phyloP scores from a whole-genome alignment of 2,797 vertebrate genomes.

The Jordanella pulchra region DNA sequence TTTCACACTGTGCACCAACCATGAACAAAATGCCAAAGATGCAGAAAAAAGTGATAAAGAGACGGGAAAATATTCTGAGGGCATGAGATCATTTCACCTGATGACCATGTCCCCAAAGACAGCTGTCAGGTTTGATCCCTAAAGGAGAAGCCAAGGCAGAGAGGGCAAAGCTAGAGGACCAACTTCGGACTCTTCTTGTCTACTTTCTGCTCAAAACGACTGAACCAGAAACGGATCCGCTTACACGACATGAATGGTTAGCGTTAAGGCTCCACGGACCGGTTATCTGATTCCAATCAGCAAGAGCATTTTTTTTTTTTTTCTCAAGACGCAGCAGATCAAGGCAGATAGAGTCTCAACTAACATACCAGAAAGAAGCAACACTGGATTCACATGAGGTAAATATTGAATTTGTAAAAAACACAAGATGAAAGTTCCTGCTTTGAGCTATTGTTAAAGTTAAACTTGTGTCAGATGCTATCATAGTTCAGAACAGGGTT shows the following conservation, averaged over 20 bases:
- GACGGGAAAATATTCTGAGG: slow-evolving; percentile 25
- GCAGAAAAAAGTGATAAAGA: background rate
- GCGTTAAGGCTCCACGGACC: slow-evolving; percentile 28
- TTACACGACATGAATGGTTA: slow-evolving; percentile 47
- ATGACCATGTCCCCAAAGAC: slow-evolving; percentile 25
- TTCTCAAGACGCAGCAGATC: slow-evolving; percentile 5
- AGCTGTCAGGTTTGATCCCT: slow-evolving; percentile 31
- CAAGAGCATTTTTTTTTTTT: slow-evolving; percentile 12
- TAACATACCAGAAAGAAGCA: background rate
- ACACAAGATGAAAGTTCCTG: slow-evolving; percentile 8
- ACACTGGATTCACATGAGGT: slow-evolving; percentile 12
- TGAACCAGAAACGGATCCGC: slow-evolving; percentile 48
- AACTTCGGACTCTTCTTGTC: slow-evolving; percentile 28
- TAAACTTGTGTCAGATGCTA: slow-evolving; percentile 30
- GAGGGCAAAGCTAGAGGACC: slow-evolving; percentile 33
- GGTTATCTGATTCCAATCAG: slow-evolving; percentile 49
- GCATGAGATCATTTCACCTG: slow-evolving; percentile 49
- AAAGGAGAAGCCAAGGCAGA: slow-evolving; percentile 36
- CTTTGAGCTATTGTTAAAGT: slow-evolving; percentile 10
- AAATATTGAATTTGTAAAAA: slow-evolving; percentile 14
- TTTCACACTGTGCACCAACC: background rate
- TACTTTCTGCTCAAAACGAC: slow-evolving; percentile 24
- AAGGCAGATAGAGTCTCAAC: slow-evolving; percentile 1
- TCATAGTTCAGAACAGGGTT: slow-evolving; percentile 2
- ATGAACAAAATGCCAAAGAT: background rate